A percentile compares a stretch with the other conserved stretches of the same genome.
Evolutionary conservation across 1,140 invertebrate genomes (phyloP).

Genomic region (Choristoneura fumiferana): DNA sequence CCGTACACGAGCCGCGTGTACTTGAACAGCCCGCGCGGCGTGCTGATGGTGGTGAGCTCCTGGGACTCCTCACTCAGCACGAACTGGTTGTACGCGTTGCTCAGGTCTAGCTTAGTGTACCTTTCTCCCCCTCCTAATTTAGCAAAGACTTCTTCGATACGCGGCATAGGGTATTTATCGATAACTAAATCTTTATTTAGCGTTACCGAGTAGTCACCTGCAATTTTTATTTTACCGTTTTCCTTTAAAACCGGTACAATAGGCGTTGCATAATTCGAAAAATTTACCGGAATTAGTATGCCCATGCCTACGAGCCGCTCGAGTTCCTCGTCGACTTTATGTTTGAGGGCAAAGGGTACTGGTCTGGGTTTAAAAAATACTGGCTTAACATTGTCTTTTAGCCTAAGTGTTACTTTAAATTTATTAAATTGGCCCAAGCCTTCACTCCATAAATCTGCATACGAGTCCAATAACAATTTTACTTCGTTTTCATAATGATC

Average conservation of each 20-base stretch:
- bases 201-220: constrained; percentile 40
- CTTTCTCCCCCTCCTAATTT: constrained; percentile 38
- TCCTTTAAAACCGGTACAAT: too few species aligned
- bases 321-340: constrained; percentile 49
- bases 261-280: too few species aligned
- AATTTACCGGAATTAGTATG: too few species aligned
- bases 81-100: constrained; percentile 70
- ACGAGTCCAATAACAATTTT: not conserved
- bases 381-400: too few species aligned
- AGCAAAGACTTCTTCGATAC: too few species aligned
- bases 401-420: constrained; percentile 1
- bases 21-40: constrained; percentile 44
- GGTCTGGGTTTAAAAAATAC: constrained; percentile 22
- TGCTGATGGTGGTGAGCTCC: constrained; percentile 55
- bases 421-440: constrained; percentile 20
- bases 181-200: too few species aligned
- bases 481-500: not conserved
- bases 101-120: constrained; percentile 59
- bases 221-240: constrained; percentile 42
- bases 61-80: constrained; percentile 41
- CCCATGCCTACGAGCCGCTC: constrained; percentile 42
- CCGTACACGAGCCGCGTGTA: too few species aligned
- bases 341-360: constrained; percentile 19
- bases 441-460: not conserved
- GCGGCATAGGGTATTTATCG: too few species aligned